These are phyloP conservation scores for Synchiropus splendidus DNA, from an alignment of 2,113 vertebrate genomes.

Conservation along the genomic window DNA sequence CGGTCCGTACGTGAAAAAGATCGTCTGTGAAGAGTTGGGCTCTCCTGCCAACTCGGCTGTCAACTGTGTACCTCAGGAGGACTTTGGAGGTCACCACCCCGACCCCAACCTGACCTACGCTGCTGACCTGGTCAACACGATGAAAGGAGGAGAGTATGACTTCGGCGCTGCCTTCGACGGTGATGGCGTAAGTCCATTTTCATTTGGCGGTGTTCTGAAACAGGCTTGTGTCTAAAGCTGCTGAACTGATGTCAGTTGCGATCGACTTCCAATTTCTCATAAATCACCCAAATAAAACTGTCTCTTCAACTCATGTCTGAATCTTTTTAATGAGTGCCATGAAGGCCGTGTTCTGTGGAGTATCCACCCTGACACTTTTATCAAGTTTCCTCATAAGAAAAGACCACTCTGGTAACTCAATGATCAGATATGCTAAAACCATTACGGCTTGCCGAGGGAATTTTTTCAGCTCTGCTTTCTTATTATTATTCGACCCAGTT, in stretches of 20 bases:
- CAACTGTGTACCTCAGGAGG: constrained; percentile 85
- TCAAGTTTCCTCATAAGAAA: constrained; percentile 2
- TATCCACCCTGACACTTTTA: constrained; percentile 1
- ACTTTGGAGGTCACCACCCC: constrained; percentile 96
- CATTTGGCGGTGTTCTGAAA: no score
- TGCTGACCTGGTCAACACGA: constrained; percentile 87
- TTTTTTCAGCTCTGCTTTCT: no score
- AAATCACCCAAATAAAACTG: no score
- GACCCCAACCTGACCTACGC: constrained; percentile 97
- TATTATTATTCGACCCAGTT: background rate
- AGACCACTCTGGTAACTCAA: no score
- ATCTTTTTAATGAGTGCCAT: constrained; percentile 4
- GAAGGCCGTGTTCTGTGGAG: constrained; percentile 2
- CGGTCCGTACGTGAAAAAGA: constrained; percentile 93
- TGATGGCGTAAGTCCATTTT: constrained; percentile 77
- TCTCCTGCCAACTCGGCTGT: constrained; percentile 87
- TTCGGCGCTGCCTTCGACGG: constrained; percentile 97
- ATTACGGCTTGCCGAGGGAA: no score
- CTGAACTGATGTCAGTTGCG: constrained; percentile 11
- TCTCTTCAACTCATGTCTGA: no score
- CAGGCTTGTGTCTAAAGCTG: no score
- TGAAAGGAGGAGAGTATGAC: constrained; percentile 92
- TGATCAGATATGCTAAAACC: no score
- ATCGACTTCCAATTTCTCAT: background rate
- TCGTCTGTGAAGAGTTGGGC: constrained; percentile 91